A percentile compares a stretch with the other conserved stretches of the same genome.
Evolutionary conservation across 37 sponge, comb jelly and placozoan genomes (phyloP).

Genomic region (Dysidea cf. avara): DNA sequence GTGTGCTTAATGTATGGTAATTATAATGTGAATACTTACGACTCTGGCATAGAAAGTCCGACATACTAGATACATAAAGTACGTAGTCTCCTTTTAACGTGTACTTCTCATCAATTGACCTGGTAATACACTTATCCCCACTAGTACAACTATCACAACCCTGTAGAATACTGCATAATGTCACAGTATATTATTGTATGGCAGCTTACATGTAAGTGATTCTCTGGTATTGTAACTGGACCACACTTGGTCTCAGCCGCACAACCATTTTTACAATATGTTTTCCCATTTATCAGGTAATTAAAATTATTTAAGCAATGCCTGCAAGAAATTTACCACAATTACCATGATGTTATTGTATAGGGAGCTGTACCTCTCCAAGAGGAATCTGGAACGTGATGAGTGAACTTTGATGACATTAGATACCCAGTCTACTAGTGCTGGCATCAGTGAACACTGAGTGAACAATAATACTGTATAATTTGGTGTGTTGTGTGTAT

Average conservation of each 20-base stretch:
- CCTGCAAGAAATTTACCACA: not conserved
- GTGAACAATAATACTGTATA: no score
- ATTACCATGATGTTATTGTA: not conserved
- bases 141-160: no score
- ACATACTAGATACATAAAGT: slow-evolving; percentile 34
- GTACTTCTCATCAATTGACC: no score
- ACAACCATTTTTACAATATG: slow-evolving; percentile 28
- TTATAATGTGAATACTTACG: not conserved
- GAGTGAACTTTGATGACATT: no score
- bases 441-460: no score
- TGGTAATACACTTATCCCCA: no score
- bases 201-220: slow-evolving; percentile 21
- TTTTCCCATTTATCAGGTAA: slow-evolving; percentile 1
- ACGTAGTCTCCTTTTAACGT: slow-evolving; percentile 19
- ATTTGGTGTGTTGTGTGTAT: no score
- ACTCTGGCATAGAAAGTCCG: not conserved
- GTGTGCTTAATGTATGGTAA: not conserved
- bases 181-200: not conserved
- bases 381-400: no score
- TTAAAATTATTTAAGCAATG: not conserved
- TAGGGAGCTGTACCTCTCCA: not conserved
- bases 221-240: slow-evolving; percentile 24
- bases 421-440: no score
- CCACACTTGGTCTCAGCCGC: slow-evolving; percentile 33
- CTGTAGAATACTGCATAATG: not conserved